phyloP scores from a whole-genome alignment of 2,888 invertebrate genomes.

The Shargacucullia verbasci region DNA sequence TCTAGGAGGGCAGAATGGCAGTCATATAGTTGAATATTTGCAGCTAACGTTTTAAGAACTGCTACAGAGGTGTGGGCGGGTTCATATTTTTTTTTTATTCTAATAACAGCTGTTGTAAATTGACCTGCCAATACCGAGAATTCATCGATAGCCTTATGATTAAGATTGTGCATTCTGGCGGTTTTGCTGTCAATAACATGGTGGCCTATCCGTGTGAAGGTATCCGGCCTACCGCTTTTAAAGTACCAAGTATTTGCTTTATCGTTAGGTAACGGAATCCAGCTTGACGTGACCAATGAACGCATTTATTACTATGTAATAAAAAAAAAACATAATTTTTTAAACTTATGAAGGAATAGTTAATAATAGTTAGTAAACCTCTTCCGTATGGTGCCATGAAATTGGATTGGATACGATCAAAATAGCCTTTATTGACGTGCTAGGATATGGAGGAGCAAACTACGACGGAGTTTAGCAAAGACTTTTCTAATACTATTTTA shows the following conservation, averaged over 20 bases:
- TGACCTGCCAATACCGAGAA: constrained; percentile 20
- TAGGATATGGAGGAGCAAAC: constrained; percentile 3
- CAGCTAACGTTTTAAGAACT: constrained; percentile 9
- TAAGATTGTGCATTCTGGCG: too few relatives aligned
- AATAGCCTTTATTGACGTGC: constrained; percentile 2
- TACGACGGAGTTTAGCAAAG: constrained; percentile 4
- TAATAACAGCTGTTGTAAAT: background rate
- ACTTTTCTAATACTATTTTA: too few relatives aligned
- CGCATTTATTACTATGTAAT: background rate
- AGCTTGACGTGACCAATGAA: background rate
- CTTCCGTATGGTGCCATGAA: constrained; percentile 3
- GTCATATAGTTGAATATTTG: constrained; percentile 14
- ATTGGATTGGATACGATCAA: constrained; percentile 25
- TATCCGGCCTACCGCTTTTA: too few relatives aligned
- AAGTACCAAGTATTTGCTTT: background rate
- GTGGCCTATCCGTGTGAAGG: too few relatives aligned
- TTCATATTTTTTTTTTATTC: background rate
- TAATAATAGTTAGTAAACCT: constrained; percentile 18
- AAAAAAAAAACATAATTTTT: background rate
- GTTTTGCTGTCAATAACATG: background rate
- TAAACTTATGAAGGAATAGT: constrained; percentile 10
- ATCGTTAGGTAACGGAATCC: background rate
- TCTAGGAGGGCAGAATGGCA: constrained; percentile 45
- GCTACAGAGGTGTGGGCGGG: background rate
- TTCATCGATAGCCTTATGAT: constrained; percentile 19